Base-by-base conservation (phyloP, 64 coral and sea anemone species). In the Montipora cactus region DNA sequence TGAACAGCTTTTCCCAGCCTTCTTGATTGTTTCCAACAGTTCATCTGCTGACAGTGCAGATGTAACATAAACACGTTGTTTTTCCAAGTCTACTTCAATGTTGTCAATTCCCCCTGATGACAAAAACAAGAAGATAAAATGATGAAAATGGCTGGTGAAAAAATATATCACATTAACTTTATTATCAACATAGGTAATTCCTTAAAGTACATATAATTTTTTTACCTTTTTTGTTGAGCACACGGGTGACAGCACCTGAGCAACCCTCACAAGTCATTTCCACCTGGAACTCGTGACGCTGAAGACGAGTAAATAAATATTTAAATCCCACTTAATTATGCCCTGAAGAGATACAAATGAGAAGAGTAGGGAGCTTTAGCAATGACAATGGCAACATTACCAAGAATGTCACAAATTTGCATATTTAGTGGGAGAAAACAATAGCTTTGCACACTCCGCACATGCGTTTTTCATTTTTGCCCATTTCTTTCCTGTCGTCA, bases 211-310 rank as follows among this genome's bases (percentile, higher is more conserved):
- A 48, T 23, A 44, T 44, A 70, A 23, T 81, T 83, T 80, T 8
- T 78, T 92, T 97, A 44, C 89, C 95, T 92, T 83, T 92, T 49
- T 77, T 83, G 53, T 92, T 92, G 49, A 99, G 62, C 88, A 99
- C 95, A 15, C 95, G 96, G 68, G 94, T 87, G 44, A 99, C 98
- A 76, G 98, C 98, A 70, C 98, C 98, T 59, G 98, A 99, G 37
- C 98, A 99, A 8, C 98, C 98, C 28, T 58, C 89, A 83, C 98
- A 99, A 1, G 95, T 99, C 98, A 99, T 99, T 72, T 96, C 95
- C 44, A 99, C 98, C 70, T 96, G 91, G 92, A 99, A 99, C 90
- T 95, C 95, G 89, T 99, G 89, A 88, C 89, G 81, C 96, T 97
- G 7, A n/a, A 47, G 18, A 18, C 5, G 10, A 3, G 48, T 25